Conservation (phyloP, 2,797 vertebrate genomes). For the Discoglossus pictus region DNA sequence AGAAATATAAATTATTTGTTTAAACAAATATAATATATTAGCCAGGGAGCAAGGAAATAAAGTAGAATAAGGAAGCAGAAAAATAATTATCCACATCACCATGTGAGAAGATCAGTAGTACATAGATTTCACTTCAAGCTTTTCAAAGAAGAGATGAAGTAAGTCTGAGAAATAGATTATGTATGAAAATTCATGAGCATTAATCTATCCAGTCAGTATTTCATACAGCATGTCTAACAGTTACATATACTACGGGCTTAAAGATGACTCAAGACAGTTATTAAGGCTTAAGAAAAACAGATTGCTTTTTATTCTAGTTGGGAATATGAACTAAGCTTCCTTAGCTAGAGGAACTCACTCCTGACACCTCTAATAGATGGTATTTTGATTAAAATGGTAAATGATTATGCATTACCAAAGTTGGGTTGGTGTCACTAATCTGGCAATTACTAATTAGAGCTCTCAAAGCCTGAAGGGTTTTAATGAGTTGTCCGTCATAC, state of each 20-base stretch:
- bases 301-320: not conserved
- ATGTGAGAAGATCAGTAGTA: not conserved
- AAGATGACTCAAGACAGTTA: slow-evolving; percentile 9
- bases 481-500: slow-evolving; percentile 10
- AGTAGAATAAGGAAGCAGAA: too few species aligned
- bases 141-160: not conserved
- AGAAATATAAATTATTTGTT: too few species aligned
- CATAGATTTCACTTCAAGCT: slow-evolving; percentile 2
- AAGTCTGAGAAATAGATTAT: slow-evolving; percentile 11
- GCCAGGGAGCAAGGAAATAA: too few species aligned
- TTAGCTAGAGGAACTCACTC: not conserved
- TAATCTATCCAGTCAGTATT: slow-evolving; percentile 1
- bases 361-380: not conserved
- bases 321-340: slow-evolving; percentile 21
- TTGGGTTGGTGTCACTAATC: slow-evolving; percentile 1
- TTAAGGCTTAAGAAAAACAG: slow-evolving; percentile 12
- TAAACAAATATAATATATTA: too few species aligned
- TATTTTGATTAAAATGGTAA: not conserved
- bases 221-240: not conserved
- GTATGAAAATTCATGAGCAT: slow-evolving; percentile 38
- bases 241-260: not conserved
- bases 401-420: slow-evolving; percentile 15
- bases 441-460: slow-evolving; percentile 21
- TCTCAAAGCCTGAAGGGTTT: slow-evolving; percentile 2
- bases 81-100: too few species aligned